These are phyloP conservation scores for Mechanitis mazaeus DNA, from an alignment of 2,888 invertebrate species.

Conservation along the genomic window DNA sequence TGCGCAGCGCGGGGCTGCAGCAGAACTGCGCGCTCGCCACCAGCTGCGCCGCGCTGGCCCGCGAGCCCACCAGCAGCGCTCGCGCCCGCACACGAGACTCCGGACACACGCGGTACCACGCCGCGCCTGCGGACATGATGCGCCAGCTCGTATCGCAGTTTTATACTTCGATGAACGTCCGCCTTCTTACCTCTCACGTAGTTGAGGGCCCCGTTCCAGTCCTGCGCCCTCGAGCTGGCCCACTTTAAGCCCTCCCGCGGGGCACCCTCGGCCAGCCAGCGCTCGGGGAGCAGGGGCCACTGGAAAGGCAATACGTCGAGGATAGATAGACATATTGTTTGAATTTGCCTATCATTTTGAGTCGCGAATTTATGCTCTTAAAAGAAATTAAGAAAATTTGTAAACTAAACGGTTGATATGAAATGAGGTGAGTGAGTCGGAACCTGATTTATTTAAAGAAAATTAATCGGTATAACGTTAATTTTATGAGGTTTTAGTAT, in stretches of 20 bases:
- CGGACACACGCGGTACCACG: constrained; percentile 56
- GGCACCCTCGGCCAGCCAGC: constrained; percentile 61
- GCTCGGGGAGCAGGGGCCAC: constrained; percentile 69
- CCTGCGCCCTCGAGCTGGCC: constrained; percentile 56
- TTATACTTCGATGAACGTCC: too few relatives aligned
- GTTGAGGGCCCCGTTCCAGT: constrained; percentile 65
- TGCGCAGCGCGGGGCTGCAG: constrained; percentile 46
- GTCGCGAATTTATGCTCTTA: too few relatives aligned
- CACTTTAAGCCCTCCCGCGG: constrained; percentile 42
- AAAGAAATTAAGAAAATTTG: too few relatives aligned
- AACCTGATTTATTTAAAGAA: too few relatives aligned
- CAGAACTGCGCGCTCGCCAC: constrained; percentile 62
- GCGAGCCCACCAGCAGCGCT: constrained; percentile 51
- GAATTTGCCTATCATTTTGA: too few relatives aligned
- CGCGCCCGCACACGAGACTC: constrained; percentile 42
- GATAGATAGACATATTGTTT: too few relatives aligned
- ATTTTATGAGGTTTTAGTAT: too few relatives aligned
- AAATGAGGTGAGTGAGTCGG: too few relatives aligned
- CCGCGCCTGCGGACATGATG: constrained; percentile 46
- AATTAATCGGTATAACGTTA: too few relatives aligned
- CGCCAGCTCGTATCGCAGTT: too few relatives aligned
- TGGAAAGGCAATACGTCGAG: constrained; percentile 27
- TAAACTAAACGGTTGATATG: too few relatives aligned
- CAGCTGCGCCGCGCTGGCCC: constrained; percentile 51
- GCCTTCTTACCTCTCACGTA: constrained; percentile 63